A percentile compares a stretch with the other conserved stretches of the same genome.
These are phyloP conservation scores for Sclerodermus sp. DNA, from an alignment of 2,888 invertebrate genomes.

Conservation along the genomic window DNA sequence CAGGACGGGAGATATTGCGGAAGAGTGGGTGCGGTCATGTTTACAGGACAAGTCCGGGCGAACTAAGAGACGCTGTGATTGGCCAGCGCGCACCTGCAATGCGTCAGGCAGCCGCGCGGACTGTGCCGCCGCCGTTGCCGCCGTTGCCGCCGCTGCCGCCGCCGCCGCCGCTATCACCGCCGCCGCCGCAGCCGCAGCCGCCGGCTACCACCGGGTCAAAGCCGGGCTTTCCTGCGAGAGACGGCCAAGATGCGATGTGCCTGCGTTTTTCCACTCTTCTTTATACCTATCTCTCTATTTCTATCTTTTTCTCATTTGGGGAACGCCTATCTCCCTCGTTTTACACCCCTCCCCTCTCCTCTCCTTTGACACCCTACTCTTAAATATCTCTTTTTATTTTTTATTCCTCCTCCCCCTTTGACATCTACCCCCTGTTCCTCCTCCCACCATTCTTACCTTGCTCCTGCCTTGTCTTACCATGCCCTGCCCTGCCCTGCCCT, in stretches of 20 bases:
- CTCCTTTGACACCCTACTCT: no score
- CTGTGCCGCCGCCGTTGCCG: slow-evolving; percentile 59
- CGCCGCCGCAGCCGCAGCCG: slow-evolving; percentile 58
- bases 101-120: slow-evolving; percentile 67
- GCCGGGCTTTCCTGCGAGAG: slow-evolving; percentile 41
- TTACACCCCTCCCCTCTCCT: no score
- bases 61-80: slow-evolving; percentile 69
- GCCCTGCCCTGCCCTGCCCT: slow-evolving; percentile 3
- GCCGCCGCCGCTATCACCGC: slow-evolving; percentile 45
- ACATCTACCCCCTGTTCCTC: no score
- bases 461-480: slow-evolving; percentile 9
- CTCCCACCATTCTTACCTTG: neutral
- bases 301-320: no score
- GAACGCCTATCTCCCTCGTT: no score
- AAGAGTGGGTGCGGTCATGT: slow-evolving; percentile 65
- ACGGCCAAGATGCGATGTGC: neutral
- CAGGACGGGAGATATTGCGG: neutral
- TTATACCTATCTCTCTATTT: slow-evolving; percentile 9
- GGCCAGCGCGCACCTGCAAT: slow-evolving; percentile 84
- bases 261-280: neutral
- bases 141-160: no score
- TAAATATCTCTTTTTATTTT: no score
- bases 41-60: slow-evolving; percentile 67
- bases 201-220: slow-evolving; percentile 52
- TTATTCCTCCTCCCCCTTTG: no score